Evolutionary conservation across 1,140 invertebrate species (phyloP), one percentile per base, ranked within the genome.

Genomic region (Phortica variegata): DNA sequence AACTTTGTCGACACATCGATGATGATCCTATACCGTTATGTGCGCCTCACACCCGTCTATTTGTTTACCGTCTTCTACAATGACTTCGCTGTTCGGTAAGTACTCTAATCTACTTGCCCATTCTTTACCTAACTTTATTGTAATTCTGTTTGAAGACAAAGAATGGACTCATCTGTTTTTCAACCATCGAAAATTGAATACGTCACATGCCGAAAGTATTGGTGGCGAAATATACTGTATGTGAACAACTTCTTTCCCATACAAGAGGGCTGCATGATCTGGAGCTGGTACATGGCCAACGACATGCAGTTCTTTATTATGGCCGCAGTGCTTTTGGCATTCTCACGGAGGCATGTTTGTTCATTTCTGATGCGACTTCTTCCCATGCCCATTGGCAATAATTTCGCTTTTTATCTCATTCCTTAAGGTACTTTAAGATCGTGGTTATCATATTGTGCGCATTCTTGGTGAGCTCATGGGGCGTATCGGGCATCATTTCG

Each of bases 281-380:
- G 89, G 89, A 89, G 87, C 47, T 92, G 89, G 89, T 95, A 95
- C 68, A 90, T 93, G 83, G 87, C 89, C 8, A 90, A 94, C 56
- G 90, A 97, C 58, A 96, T 93, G 54, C 93, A 95, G 70, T 91
- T 91, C 65, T 91, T 89, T 70, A 80, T 88, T 3, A 80, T 91
- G 44, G 87, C 87, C 7, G 83, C 86, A 29, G 74, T 90, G 40
- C 65, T 91, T 4, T 76, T 91, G 26, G 73, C 89, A 2, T 76
- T 90, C n/a, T 88, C 87, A 34, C 82, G 85, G n/a, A 87, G 84
- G 84, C 90, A 79, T 79, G 54, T 60, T 18, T 16, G 10, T 20
- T 12, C 21, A 36, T 7, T 21, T 13, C 9, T 9, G 8, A 4
- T 6, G 19, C 21, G 17, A 10, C 18, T 20, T 40, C 8, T 2